phyloP scores from a whole-genome alignment of 2,888 invertebrate genomes.

The Tachina fera region DNA sequence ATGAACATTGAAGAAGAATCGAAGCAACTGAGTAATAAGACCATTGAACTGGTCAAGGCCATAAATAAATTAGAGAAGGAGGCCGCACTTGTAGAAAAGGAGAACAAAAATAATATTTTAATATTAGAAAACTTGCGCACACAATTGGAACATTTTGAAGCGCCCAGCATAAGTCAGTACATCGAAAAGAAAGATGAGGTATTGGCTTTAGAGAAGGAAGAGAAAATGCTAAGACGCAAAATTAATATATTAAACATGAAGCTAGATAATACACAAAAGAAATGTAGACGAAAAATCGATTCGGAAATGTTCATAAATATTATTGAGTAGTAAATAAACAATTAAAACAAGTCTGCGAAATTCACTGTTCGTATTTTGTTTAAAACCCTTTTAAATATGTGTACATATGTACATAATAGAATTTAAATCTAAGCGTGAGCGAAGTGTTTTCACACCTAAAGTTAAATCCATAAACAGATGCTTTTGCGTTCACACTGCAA shows the following conservation, averaged over 20 bases:
- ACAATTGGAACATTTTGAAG: conserved; percentile 82
- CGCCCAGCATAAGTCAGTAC: conserved; percentile 84
- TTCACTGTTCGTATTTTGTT: no score
- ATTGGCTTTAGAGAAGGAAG: conserved; percentile 81
- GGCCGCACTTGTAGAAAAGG: conserved; percentile 77
- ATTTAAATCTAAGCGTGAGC: no score
- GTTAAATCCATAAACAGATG: no score
- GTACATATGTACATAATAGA: no score
- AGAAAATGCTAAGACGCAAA: conserved; percentile 79
- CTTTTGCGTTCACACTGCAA: no score
- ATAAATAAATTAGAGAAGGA: conserved; percentile 83
- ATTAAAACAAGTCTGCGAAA: no score
- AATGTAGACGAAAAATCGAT: conserved; percentile 65
- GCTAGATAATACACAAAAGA: conserved; percentile 76
- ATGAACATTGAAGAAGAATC: conserved; percentile 81
- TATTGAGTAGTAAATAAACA: conserved; percentile 30
- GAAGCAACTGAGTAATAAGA: conserved; percentile 81
- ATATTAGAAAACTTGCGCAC: conserved; percentile 79
- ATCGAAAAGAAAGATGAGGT: conserved; percentile 83
- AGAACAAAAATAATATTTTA: conserved; percentile 80
- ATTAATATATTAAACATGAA: conserved; percentile 80
- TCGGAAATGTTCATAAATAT: conserved; percentile 39
- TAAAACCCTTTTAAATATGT: no score
- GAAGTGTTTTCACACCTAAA: no score
- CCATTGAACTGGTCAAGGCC: conserved; percentile 80